These are phyloP conservation scores for Sinodicranocentrus sp. DNA, from an alignment of 2,888 invertebrate genomes.

Conservation along the genomic window DNA sequence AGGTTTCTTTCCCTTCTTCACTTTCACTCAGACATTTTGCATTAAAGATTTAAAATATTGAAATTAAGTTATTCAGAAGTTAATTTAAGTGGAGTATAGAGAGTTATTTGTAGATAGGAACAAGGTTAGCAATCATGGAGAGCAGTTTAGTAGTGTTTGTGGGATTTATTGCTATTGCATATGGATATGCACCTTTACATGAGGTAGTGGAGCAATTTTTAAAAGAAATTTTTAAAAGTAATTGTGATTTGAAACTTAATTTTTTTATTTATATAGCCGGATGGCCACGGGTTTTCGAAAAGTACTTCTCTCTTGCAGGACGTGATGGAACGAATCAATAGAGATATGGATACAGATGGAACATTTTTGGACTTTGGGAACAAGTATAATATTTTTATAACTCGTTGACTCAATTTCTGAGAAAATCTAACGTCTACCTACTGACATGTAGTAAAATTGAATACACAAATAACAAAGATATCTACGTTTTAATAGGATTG, in stretches of 20 bases:
- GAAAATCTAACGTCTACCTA: no score
- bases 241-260: neutral
- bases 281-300: conserved; percentile 57
- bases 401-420: no score
- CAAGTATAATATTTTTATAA: conserved; percentile 66
- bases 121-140: conserved; percentile 48
- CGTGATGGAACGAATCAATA: conserved; percentile 74
- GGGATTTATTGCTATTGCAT: conserved; percentile 39
- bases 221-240: neutral
- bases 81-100: neutral
- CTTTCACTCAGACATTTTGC: neutral
- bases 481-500: conserved; percentile 56
- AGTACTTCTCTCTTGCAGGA: conserved; percentile 73
- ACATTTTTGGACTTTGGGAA: conserved; percentile 71
- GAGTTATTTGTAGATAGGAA: neutral
- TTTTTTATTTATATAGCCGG: conserved; percentile 30
- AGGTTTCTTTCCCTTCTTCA: conserved; percentile 4
- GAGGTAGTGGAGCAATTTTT: conserved; percentile 67
- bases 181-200: conserved; percentile 74
- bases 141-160: conserved; percentile 21
- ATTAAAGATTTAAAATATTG: neutral
- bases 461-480: no score
- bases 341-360: conserved; percentile 71
- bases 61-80: no score
- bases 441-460: no score